Base-by-base conservation (phyloP, 2,888 invertebrate genomes). In the Pachycephus smyrnensis region DNA sequence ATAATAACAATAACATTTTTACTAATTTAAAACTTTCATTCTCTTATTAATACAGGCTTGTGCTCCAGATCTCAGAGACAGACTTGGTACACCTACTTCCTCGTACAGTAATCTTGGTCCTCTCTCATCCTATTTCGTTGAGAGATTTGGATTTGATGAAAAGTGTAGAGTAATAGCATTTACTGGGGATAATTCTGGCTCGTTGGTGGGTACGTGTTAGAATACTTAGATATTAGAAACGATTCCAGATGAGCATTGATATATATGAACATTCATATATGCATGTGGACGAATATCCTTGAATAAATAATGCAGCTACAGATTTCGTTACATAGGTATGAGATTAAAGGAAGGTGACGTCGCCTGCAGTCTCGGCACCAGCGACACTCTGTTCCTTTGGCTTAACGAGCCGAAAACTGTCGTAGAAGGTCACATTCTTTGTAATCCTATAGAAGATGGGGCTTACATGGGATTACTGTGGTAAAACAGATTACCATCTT, bases 101-200 rank as follows among this genome's bases (percentile, higher is more conserved):
- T 95, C 97, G 0, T 93, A 94, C 74, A 93, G 94, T 0, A 92
- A 94, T 81, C 91, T 98, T 81, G 98, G 98, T 0, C 86, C 92
- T 9, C 93, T 99, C 76, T 94, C 95, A 0, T 87, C 93, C 0
- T 99, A 98, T 92, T 97, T 96, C 92, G 96, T 97, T 11, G 95
- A 96, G 82, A 94, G 98, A 80, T 99, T 97, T 92, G 96, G 96
- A 30, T 98, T 99, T 92, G 93, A 94, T 82, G 92, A 95, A 0
- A 93, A 95, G 23, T 99, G 99, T 90, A 93, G 94, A 86, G 94
- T 99, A 3, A 93, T 97, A 4, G 96, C 97, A 0, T 98, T 98
- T 91, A 98, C 98, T 0, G 99, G 99, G 0, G 99, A 99, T 91
- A 99, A 99, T 93, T 97, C 98, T 35, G 96, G 97, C 1, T 96